These are phyloP conservation scores for Enoplosus armatus DNA, from an alignment of 2,797 vertebrate species.

Conservation along the genomic window DNA sequence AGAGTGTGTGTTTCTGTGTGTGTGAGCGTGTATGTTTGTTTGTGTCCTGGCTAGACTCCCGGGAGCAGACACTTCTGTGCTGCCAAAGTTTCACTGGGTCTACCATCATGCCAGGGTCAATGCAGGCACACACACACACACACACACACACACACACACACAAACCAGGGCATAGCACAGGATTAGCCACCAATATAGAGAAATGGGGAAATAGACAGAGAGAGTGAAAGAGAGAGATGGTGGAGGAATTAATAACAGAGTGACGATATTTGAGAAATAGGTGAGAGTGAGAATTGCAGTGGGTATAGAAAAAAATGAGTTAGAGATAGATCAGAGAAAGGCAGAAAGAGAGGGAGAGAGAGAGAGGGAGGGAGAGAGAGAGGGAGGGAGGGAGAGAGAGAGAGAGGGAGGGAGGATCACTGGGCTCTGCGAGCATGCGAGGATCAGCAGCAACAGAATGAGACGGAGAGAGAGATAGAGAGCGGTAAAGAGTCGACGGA, in stretches of 20 bases:
- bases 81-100: constrained; percentile 77
- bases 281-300: constrained; percentile 36
- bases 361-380: constrained; percentile 17
- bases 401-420: constrained; percentile 67
- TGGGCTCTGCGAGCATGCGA: constrained; percentile 61
- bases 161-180: constrained; percentile 50
- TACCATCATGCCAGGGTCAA: constrained; percentile 66
- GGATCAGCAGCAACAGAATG: constrained; percentile 78
- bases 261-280: constrained; percentile 36
- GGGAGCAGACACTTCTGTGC: constrained; percentile 58
- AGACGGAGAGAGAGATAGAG: constrained; percentile 71
- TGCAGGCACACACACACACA: constrained; percentile 26
- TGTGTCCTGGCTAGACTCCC: constrained; percentile 69
- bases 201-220: neutral
- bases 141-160: constrained; percentile 37
- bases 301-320: constrained; percentile 30
- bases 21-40: constrained; percentile 34
- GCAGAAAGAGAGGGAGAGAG: constrained; percentile 20
- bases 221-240: constrained; percentile 6
- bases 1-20: constrained; percentile 38
- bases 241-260: constrained; percentile 23
- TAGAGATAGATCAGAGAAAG: constrained; percentile 40
- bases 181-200: constrained; percentile 44
- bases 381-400: constrained; percentile 27
- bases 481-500: constrained; percentile 61